phyloP scores from a whole-genome alignment of 1,140 invertebrate species.

The Paralvinella palmiformis region DNA sequence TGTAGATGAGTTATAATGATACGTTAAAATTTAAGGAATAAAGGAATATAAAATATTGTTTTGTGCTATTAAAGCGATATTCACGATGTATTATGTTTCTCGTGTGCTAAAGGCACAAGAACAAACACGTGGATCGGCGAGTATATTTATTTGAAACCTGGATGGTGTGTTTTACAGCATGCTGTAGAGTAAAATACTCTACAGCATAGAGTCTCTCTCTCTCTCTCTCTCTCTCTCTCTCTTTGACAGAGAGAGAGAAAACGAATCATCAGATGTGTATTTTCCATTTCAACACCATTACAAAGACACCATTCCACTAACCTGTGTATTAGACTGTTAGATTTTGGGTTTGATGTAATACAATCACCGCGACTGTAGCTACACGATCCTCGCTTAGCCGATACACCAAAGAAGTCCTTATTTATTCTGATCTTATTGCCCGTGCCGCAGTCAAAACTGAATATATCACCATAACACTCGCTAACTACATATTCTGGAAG shows the following conservation, averaged over 20 bases:
- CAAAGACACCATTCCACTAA: neutral
- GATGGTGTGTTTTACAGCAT: neutral
- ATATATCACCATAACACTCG: slow-evolving; percentile 4
- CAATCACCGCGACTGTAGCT: slow-evolving; percentile 6
- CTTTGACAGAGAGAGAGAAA: too few species aligned
- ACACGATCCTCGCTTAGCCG: neutral
- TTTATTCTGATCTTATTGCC: slow-evolving; percentile 4
- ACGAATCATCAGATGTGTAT: neutral
- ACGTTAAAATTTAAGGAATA: neutral
- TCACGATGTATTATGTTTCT: neutral
- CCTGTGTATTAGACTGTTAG: neutral
- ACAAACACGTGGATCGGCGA: neutral
- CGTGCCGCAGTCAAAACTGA: slow-evolving; percentile 11
- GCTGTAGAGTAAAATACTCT: neutral
- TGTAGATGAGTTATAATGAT: neutral
- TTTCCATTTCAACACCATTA: neutral
- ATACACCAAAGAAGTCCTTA: slow-evolving; percentile 3
- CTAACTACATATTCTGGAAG: neutral
- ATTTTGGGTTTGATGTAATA: slow-evolving; percentile 6
- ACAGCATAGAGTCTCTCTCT: too few species aligned
- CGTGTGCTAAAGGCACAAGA: neutral
- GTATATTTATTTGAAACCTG: neutral
- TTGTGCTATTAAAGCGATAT: neutral
- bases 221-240: too few species aligned
- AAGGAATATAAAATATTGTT: neutral